Base-by-base conservation (phyloP, 92 coral and sea anemone species). In the Epizoanthus illoricatus region DNA sequence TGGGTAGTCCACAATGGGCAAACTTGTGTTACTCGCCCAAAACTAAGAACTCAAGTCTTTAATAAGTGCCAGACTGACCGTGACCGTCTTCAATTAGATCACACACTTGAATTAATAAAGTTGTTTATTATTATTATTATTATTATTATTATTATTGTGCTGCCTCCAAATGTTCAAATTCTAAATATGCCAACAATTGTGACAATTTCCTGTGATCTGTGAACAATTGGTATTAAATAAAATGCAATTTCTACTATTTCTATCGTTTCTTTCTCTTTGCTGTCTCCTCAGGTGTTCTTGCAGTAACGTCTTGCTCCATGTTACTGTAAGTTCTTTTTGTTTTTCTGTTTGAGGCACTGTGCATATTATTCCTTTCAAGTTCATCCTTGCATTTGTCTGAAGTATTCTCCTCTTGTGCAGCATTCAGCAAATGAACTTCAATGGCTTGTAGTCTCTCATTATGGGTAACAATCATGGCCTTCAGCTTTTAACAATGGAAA, bases 191-290 rank as follows among this genome's bases (percentile, higher is more conserved):
- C 6, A 45, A 45, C 5, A 9, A 45, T 45, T 9, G 52, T 45
- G 52, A 45, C 47, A 43, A 45, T 45, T 45, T 45, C 52, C 52
- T 45, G 52, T 9, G 9, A 3, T 45, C 52, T 45, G 52, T 45
- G 52, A 45, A 45, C 52, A 45, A 9, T 8, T 45, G 52, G 8
- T 45, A 5, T 45, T 45, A 45, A 45, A 45, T 45, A 45, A 45
- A 45, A 45, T 45, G 52, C 6, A 8, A 45, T 28, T 28, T 28
- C 33, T 28, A 28, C 33, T 28, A 75, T 39, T 16, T 58, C 21
- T 23, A 76, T 7, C 57, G 17, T 62, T 76, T 76, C 70, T 76
- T 76, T 39, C 81, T 76, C 81, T 76, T 76, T 4, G 16, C 81
- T 28, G 69, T 42, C 57, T 62, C 58, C 24, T 47, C 65, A 18